A percentile compares a stretch with the other conserved stretches of the same genome.
Conservation (phyloP, 2,113 vertebrate species). For the Puma concolor region DNA sequence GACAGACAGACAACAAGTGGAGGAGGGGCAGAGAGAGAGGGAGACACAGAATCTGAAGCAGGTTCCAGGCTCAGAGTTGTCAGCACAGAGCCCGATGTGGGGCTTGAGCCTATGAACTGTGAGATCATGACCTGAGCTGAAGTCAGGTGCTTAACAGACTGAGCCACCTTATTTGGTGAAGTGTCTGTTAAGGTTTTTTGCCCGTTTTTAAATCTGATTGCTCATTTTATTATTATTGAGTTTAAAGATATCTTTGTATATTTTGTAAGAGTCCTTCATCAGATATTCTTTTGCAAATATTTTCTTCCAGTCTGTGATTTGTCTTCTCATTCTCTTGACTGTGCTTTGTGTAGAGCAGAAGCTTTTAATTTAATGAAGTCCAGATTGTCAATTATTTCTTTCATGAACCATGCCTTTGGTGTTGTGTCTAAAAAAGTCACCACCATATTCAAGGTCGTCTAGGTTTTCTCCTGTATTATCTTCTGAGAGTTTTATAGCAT, state of each 20-base stretch:
- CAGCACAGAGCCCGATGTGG: no score
- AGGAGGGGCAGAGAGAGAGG: no score
- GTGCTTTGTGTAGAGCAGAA: neutral
- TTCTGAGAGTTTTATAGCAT: neutral
- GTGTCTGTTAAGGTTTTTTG: neutral
- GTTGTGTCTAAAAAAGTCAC: neutral
- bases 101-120: no score
- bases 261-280: neutral
- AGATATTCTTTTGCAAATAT: neutral
- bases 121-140: no score
- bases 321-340: neutral
- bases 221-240: neutral
- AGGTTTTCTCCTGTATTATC: neutral
- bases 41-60: no score
- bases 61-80: no score
- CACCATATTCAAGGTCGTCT: neutral
- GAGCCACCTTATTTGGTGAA: neutral
- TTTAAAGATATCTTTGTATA: neutral
- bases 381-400: neutral
- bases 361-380: neutral
- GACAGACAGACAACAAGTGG: no score
- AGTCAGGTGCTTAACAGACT: no score
- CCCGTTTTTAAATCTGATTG: neutral
- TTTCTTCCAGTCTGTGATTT: neutral
- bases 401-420: neutral